These are phyloP conservation scores for Hesperophylax magnus DNA, from an alignment of 1,140 invertebrate genomes.

Conservation along the genomic window DNA sequence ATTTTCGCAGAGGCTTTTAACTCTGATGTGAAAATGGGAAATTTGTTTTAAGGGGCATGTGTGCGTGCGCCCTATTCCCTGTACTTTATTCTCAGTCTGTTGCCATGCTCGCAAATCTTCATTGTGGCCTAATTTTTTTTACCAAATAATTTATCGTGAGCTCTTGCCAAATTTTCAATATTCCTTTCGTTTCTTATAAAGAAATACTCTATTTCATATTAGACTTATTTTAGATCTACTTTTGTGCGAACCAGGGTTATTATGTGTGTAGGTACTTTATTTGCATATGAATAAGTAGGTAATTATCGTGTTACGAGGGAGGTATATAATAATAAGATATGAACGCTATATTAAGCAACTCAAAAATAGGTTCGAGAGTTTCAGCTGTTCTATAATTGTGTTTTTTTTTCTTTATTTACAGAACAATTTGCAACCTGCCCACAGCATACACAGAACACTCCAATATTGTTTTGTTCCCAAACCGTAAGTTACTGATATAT, in stretches of 20 bases:
- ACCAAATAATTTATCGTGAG: conserved; percentile 16
- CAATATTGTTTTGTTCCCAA: background rate
- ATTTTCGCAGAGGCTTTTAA: conserved; percentile 42
- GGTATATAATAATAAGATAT: no score
- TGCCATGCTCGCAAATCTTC: conserved; percentile 20
- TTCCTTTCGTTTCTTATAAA: background rate
- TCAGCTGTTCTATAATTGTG: background rate
- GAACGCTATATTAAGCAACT: no score
- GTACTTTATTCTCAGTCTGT: background rate
- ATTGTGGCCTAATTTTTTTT: conserved; percentile 6
- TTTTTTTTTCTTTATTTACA: background rate
- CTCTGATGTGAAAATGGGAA: conserved; percentile 37
- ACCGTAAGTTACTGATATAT: background rate
- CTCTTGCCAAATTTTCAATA: conserved; percentile 9
- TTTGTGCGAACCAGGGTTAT: no score
- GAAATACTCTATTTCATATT: background rate
- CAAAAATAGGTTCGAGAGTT: no score
- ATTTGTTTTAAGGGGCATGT: conserved; percentile 28
- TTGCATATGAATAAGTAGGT: no score
- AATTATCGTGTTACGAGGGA: no score
- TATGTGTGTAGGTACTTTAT: no score
- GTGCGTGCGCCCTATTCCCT: background rate
- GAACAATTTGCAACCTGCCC: conserved; percentile 15
- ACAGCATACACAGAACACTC: background rate
- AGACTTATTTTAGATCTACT: background rate